Conservation (phyloP, 2,113 vertebrate species). For the Euleptes europaea region DNA sequence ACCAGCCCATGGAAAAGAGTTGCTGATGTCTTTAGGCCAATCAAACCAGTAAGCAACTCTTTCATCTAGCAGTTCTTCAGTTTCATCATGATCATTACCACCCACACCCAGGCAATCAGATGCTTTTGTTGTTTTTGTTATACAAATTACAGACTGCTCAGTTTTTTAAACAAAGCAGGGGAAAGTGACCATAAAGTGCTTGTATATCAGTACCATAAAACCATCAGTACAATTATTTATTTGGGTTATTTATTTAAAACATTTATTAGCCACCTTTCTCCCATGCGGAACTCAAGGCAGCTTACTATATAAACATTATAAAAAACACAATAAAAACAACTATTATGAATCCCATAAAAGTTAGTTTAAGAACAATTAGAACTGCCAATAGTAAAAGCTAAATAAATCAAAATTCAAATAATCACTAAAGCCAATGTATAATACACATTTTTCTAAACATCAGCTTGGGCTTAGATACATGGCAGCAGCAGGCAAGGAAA, state of each 20-base stretch:
- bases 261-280: too few species aligned
- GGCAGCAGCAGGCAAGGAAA: too few species aligned
- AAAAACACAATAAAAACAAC: too few species aligned
- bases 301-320: too few species aligned
- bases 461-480: not conserved
- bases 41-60: slow-evolving; percentile 1
- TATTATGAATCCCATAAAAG: too few species aligned
- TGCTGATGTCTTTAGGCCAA: not conserved
- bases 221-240: not conserved
- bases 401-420: not conserved
- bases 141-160: not conserved
- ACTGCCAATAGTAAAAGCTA: too few species aligned
- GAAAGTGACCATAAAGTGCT: not conserved
- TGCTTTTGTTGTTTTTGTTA: not conserved
- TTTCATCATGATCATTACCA: not conserved
- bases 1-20: not conserved
- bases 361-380: too few species aligned
- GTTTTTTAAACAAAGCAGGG: not conserved
- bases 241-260: not conserved
- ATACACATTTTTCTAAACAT: not conserved
- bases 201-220: not conserved
- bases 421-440: not conserved
- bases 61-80: not conserved
- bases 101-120: not conserved
- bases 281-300: too few species aligned